phyloP scores from a whole-genome alignment of 2,797 vertebrate genomes.

The Valencia hispanica region DNA sequence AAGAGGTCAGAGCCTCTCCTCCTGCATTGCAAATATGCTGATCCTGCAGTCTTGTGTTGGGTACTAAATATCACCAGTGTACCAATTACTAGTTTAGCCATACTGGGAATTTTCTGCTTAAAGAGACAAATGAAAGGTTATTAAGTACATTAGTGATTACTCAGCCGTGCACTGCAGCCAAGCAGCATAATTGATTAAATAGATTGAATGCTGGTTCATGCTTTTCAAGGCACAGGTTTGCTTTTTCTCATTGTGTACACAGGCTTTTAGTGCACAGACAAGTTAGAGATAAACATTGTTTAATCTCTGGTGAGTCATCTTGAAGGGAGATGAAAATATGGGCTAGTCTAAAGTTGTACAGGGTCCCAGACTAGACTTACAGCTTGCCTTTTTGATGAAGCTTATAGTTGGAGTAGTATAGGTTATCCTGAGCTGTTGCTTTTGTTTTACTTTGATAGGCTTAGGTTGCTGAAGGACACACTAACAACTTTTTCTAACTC shows the following conservation, averaged over 20 bases:
- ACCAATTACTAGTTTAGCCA: slow-evolving; percentile 28
- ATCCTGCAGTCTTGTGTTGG: slow-evolving; percentile 58
- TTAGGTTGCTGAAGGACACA: background rate
- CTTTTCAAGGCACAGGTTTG: slow-evolving; percentile 28
- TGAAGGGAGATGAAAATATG: background rate
- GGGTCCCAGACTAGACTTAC: background rate
- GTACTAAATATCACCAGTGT: slow-evolving; percentile 60
- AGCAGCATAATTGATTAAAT: slow-evolving; percentile 38
- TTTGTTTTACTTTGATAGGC: too few relatives aligned
- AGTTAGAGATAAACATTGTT: slow-evolving; percentile 10
- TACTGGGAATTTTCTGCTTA: slow-evolving; percentile 30
- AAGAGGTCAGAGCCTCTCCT: slow-evolving; percentile 66
- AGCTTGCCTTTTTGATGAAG: background rate
- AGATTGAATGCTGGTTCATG: slow-evolving; percentile 38
- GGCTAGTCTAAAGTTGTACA: background rate
- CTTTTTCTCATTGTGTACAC: slow-evolving; percentile 22
- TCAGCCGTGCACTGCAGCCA: slow-evolving; percentile 36
- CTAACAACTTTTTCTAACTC: background rate
- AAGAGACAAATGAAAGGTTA: slow-evolving; percentile 41
- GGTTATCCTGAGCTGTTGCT: background rate
- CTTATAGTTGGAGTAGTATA: background rate
- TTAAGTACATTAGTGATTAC: slow-evolving; percentile 40
- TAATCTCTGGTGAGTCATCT: slow-evolving; percentile 13
- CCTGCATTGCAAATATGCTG: slow-evolving; percentile 53
- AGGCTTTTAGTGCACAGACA: slow-evolving; percentile 3